A percentile compares a stretch with the other conserved stretches of the same genome.
These are phyloP conservation scores for Dermatemys mawii DNA, from an alignment of 2,113 vertebrate species.

Conservation along the genomic window DNA sequence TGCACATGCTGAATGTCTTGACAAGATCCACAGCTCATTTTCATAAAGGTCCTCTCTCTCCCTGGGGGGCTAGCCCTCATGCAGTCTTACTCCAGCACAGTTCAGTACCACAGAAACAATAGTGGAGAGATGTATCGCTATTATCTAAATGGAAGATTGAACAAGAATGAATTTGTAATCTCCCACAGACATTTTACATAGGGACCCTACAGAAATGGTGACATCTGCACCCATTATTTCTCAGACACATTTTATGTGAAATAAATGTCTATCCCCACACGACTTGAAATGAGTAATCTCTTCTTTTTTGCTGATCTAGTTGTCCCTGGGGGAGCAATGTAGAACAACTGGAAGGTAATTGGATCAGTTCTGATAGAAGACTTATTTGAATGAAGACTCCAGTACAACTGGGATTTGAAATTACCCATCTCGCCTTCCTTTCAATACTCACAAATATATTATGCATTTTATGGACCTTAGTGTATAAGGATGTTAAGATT, in stretches of 20 bases:
- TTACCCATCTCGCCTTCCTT: background rate
- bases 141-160: constrained; percentile 39
- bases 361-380: background rate
- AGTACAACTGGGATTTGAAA: background rate
- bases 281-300: background rate
- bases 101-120: constrained; percentile 26
- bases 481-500: background rate
- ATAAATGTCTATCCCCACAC: background rate
- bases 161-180: constrained; percentile 20
- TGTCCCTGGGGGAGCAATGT: background rate
- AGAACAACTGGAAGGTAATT: background rate
- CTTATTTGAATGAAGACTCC: background rate
- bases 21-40: constrained; percentile 49
- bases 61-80: background rate
- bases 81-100: constrained; percentile 34
- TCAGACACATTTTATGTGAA: background rate
- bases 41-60: background rate
- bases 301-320: background rate
- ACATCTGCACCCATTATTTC: background rate
- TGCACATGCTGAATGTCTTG: background rate
- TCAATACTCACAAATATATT: background rate
- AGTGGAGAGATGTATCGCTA: constrained; percentile 5
- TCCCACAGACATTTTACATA: background rate
- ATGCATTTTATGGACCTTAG: background rate
- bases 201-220: background rate